Evolutionary conservation across 1,140 invertebrate species (phyloP).

Genomic region (Pseudoatta argentina): DNA sequence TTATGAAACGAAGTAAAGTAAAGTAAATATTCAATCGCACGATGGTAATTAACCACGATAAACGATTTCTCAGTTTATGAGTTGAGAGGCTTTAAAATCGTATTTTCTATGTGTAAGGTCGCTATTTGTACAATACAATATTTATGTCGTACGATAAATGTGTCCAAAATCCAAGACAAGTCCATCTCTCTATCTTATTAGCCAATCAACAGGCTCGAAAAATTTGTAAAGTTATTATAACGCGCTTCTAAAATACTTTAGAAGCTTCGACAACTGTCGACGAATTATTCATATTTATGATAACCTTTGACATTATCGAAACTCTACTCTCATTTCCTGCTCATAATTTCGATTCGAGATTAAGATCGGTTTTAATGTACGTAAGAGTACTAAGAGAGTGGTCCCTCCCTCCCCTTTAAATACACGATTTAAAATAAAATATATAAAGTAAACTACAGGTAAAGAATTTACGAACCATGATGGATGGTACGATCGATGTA

Average conservation of each 20-base stretch:
- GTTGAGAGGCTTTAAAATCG: not conserved
- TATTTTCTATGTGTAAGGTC: not conserved
- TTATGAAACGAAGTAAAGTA: not conserved
- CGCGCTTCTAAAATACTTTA: not conserved
- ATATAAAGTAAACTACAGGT: not conserved
- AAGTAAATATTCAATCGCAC: not conserved
- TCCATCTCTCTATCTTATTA: too few species aligned
- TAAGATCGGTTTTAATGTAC: not conserved
- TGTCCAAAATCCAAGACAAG: too few species aligned
- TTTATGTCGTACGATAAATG: too few species aligned
- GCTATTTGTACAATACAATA: too few species aligned
- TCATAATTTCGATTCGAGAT: not conserved
- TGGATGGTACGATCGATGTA: not conserved
- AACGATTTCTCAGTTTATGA: not conserved
- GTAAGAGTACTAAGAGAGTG: not conserved
- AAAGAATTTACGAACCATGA: constrained; percentile 39
- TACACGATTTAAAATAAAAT: not conserved
- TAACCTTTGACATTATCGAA: constrained; percentile 19
- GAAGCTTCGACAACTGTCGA: not conserved
- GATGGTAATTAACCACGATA: not conserved
- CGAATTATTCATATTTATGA: constrained; percentile 9
- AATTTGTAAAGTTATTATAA: not conserved
- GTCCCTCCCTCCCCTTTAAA: not conserved
- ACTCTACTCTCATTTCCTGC: not conserved
- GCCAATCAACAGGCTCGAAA: too few species aligned